Evolutionary conservation across 2,888 invertebrate genomes (phyloP).

Genomic region (Mythimna ferrago): DNA sequence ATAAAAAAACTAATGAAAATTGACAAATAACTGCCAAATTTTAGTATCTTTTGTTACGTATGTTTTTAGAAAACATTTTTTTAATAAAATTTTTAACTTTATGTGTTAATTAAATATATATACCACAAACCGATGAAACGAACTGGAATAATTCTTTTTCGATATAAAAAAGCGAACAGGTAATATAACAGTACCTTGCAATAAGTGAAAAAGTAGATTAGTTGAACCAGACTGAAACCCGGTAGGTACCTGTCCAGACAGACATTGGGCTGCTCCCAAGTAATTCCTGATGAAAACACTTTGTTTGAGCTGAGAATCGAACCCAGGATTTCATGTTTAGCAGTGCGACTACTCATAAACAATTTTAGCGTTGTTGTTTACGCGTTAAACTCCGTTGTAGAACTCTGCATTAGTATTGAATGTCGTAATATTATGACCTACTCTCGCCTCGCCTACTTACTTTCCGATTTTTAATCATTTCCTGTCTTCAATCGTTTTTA

Average conservation of each 20-base stretch:
- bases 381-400: background rate
- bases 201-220: background rate
- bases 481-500: background rate
- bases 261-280: too few species aligned
- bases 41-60: background rate
- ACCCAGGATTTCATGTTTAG: background rate
- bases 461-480: background rate
- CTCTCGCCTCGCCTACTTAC: background rate
- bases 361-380: too few species aligned
- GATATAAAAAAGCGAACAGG: constrained; percentile 21
- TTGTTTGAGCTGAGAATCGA: background rate
- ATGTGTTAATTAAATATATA: constrained; percentile 11
- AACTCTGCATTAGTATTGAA: background rate
- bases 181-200: background rate
- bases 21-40: background rate
- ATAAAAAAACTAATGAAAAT: background rate
- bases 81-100: background rate
- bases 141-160: constrained; percentile 10
- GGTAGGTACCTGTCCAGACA: too few species aligned
- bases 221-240: too few species aligned
- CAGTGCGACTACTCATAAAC: background rate
- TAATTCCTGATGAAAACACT: background rate
- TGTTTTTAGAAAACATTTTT: constrained; percentile 9
- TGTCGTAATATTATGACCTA: background rate
- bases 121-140: constrained; percentile 40